phyloP scores from a whole-genome alignment of 2,888 invertebrate species.

The Coremacera marginata region DNA sequence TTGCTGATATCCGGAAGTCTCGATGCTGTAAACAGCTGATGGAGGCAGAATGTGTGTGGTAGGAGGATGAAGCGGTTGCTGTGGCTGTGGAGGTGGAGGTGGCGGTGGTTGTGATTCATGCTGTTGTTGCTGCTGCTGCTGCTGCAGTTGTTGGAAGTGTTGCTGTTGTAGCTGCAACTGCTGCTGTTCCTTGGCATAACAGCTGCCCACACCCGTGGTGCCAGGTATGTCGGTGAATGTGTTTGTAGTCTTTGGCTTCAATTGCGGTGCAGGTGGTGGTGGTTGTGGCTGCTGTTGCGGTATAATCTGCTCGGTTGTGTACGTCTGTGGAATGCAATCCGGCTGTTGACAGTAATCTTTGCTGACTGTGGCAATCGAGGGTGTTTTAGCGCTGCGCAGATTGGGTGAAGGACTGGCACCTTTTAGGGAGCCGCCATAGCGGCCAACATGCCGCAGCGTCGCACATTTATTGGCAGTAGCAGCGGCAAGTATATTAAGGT shows the following conservation, averaged over 20 bases:
- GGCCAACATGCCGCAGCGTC: constrained; percentile 68
- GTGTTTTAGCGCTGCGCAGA: constrained; percentile 68
- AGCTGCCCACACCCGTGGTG: constrained; percentile 68
- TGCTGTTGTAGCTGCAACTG: constrained; percentile 50
- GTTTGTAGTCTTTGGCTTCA: constrained; percentile 64
- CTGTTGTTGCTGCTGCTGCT: constrained; percentile 54
- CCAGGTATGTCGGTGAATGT: constrained; percentile 69
- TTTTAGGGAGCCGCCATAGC: constrained; percentile 68
- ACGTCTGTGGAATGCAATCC: constrained; percentile 55
- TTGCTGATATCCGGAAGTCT: constrained; percentile 59
- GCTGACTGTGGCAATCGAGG: constrained; percentile 69
- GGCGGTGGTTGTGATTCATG: constrained; percentile 55
- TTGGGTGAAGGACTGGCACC: constrained; percentile 68
- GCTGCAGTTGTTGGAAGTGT: constrained; percentile 52
- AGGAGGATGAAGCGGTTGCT: constrained; percentile 57
- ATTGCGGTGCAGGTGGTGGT: constrained; percentile 61
- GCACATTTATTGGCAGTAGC: constrained; percentile 67
- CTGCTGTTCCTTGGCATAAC: constrained; percentile 63
- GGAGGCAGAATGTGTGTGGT: constrained; percentile 65
- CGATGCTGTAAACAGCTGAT: constrained; percentile 68
- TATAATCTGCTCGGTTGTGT: constrained; percentile 40
- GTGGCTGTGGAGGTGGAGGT: constrained; percentile 43
- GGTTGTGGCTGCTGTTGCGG: constrained; percentile 50
- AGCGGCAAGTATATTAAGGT: constrained; percentile 63
- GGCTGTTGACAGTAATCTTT: constrained; percentile 68